phyloP scores from a whole-genome alignment of 2,888 invertebrate genomes.

The Dryobotodes eremita region DNA sequence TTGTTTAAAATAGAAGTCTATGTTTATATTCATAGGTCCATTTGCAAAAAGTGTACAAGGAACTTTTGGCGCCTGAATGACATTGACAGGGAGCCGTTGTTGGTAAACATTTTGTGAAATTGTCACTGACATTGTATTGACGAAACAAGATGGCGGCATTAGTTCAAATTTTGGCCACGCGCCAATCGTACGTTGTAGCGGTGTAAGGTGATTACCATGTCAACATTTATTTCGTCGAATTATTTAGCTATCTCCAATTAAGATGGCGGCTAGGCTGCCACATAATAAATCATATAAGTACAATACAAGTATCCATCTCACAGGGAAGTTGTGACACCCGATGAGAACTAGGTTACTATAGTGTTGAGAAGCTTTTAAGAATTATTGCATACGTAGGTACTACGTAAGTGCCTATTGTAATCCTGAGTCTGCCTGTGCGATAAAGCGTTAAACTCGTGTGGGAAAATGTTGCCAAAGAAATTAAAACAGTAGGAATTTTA shows the following conservation, averaged over 20 bases:
- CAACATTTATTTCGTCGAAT: background rate
- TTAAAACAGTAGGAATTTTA: background rate
- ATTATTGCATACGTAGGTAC: slow-evolving; percentile 3
- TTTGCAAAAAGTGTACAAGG: background rate
- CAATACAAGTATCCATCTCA: background rate
- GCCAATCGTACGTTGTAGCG: no score
- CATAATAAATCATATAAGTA: background rate
- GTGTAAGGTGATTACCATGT: background rate
- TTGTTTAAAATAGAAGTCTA: background rate
- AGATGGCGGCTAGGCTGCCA: background rate
- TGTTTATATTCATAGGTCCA: background rate
- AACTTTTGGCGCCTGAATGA: background rate
- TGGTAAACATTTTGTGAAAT: background rate
- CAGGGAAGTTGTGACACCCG: background rate
- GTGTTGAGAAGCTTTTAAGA: slow-evolving; percentile 9
- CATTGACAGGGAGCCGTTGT: background rate
- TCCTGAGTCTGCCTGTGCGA: background rate
- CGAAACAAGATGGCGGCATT: background rate
- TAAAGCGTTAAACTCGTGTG: background rate
- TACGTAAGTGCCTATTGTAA: slow-evolving; percentile 19
- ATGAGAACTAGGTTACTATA: slow-evolving; percentile 25
- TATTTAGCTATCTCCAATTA: background rate
- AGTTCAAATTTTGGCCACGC: background rate
- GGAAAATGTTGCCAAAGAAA: slow-evolving; percentile 2
- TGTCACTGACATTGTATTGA: background rate